Evolutionary conservation across 2,888 invertebrate genomes (phyloP).

Genomic region (Frankliniella fusca): DNA sequence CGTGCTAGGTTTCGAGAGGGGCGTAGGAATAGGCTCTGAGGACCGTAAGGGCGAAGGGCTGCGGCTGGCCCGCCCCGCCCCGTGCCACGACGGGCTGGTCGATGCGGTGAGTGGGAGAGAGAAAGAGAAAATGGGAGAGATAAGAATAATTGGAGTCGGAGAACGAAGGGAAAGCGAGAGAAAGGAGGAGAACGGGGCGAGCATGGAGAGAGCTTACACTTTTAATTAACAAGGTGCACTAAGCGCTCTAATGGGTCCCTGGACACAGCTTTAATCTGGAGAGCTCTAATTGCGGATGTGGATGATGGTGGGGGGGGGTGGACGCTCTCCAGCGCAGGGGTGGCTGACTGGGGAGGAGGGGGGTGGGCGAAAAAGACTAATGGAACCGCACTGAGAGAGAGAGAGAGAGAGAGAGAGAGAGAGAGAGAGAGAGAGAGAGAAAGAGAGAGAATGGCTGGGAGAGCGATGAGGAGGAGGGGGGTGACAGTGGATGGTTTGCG

Average conservation of each 20-base stretch:
- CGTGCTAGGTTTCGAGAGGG: too few relatives aligned
- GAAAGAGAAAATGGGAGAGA: background rate
- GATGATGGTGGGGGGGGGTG: background rate
- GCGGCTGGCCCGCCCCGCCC: too few relatives aligned
- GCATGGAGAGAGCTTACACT: background rate
- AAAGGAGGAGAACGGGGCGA: background rate
- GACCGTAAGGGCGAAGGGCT: too few relatives aligned
- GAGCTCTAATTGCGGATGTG: constrained; percentile 8
- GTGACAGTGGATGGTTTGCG: too few relatives aligned
- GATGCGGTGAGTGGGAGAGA: background rate
- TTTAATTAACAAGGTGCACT: constrained; percentile 26
- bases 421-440: background rate
- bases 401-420: background rate
- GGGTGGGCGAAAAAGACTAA: too few relatives aligned
- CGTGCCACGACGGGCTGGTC: background rate
- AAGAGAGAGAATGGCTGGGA: background rate
- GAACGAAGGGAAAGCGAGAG: background rate
- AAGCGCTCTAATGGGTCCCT: constrained; percentile 13
- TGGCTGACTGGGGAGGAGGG: too few relatives aligned
- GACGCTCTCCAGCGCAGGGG: too few relatives aligned
- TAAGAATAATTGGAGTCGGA: background rate
- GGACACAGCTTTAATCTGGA: constrained; percentile 22
- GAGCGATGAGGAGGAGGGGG: too few relatives aligned
- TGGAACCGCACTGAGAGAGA: background rate
- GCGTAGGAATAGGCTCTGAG: too few relatives aligned